Evolutionary conservation across 2,113 vertebrate species (phyloP), one percentile per base, ranked within the genome.

Genomic region (Capra hircus): DNA sequence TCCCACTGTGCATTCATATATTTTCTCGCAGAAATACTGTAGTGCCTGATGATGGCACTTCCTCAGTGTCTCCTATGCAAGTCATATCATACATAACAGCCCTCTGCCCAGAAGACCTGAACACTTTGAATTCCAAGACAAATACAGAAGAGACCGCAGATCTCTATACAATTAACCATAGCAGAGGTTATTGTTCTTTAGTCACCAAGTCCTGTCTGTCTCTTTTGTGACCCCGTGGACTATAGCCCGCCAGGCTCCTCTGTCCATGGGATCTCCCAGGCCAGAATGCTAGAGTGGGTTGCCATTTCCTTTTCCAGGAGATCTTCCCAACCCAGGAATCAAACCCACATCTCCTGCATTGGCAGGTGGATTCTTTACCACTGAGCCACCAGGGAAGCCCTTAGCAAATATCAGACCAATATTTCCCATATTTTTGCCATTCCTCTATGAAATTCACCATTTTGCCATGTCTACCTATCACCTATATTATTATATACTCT

Each of bases 61-160:
- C 10, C 8, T 30, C 43, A 17, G 1, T 9, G 14, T n/a, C 67
- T 88, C 53, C 90, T 48, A 8, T 0, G 1, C 57, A 9, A 78
- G 12, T 80, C 40, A 50, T 16, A 43, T n/a, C 43, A 36, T 6
- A 8, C 1, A 5, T 15, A 62, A 82, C 36, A 77, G 27, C 13
- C 81, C 19, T 21, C 25, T 14, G 19, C 17, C 62, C 36, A 77
- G 94, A 94, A 91, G 45, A 93, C 45, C 40, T 59, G 67, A 78
- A 78, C 84, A 67, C 67, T 82, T 60, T 55, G 28, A 90, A 88
- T 60, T 92, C 67, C 45, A 64, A 67, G 91, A 67, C 64, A 92
- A 88, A 93, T 25, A 36, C 57, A 48, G 43, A 74, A 89, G 15
- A 93, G 6, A 60, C 1, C 1, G 2, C 33, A 10, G 8, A 55